Conservation (phyloP, 1,140 invertebrate species). For the Drosophila mayri region DNA sequence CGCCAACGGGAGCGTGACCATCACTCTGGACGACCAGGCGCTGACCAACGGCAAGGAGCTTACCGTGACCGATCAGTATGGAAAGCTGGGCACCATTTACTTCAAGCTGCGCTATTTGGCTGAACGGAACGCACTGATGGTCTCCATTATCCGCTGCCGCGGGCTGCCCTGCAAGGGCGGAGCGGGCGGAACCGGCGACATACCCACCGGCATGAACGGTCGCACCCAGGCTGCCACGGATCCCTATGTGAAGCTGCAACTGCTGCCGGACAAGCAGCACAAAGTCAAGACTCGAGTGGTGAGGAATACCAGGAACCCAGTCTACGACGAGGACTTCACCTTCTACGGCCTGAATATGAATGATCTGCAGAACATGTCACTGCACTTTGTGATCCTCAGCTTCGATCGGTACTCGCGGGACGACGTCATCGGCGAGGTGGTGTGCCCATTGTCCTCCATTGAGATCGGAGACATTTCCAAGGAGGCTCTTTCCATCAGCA, state of each 20-base stretch:
- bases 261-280: conserved; percentile 97
- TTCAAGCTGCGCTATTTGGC: conserved; percentile 95
- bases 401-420: conserved; percentile 98
- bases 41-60: conserved; percentile 83
- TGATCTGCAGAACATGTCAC: conserved; percentile 93
- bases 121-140: conserved; percentile 95
- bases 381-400: conserved; percentile 97
- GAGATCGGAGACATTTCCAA: conserved; percentile 92
- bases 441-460: conserved; percentile 92
- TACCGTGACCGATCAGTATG: conserved; percentile 85
- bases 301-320: conserved; percentile 95
- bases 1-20: conserved; percentile 72
- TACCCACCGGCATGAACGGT: conserved; percentile 82
- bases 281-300: conserved; percentile 97
- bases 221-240: conserved; percentile 88
- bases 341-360: conserved; percentile 96
- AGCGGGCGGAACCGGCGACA: conserved; percentile 80
- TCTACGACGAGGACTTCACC: conserved; percentile 98
- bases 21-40: conserved; percentile 83
- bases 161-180: conserved; percentile 92
- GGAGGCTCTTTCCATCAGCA: conserved; percentile 90
- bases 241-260: conserved; percentile 97
- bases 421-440: conserved; percentile 98
- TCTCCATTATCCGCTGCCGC: conserved; percentile 95
- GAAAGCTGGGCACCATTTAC: conserved; percentile 92